phyloP scores from a whole-genome alignment of 1,140 invertebrate genomes.

The Daktulosphaira vitifoliae region DNA sequence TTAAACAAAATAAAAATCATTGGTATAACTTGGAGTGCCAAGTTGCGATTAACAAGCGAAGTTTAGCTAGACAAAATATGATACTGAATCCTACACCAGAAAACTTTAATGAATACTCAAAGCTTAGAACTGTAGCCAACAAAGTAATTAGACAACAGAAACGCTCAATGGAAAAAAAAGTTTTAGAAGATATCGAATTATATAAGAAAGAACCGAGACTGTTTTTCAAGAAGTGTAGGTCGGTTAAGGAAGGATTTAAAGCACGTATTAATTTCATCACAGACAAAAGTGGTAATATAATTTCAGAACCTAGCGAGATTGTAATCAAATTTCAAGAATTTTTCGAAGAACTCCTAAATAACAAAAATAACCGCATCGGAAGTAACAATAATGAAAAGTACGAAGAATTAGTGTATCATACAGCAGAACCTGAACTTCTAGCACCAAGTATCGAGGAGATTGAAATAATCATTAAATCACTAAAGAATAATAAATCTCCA shows the following conservation, averaged over 20 bases:
- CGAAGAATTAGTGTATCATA: too few relatives aligned
- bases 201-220: conserved; percentile 39
- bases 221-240: conserved; percentile 34
- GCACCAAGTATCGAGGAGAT: background rate
- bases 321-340: conserved; percentile 26
- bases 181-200: conserved; percentile 36
- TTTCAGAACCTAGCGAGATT: conserved; percentile 18
- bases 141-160: too few relatives aligned
- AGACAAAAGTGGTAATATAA: background rate
- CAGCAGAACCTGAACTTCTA: background rate
- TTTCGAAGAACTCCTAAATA: too few relatives aligned
- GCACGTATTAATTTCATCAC: conserved; percentile 11
- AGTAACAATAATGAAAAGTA: too few relatives aligned
- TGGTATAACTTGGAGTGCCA: conserved; percentile 1
- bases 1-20: background rate
- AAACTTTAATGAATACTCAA: conserved; percentile 35
- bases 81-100: too few relatives aligned
- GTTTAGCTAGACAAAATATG: too few relatives aligned
- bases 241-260: too few relatives aligned
- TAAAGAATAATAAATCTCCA: conserved; percentile 35
- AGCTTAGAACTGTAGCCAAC: conserved; percentile 37
- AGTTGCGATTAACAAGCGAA: too few relatives aligned
- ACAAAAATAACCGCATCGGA: background rate
- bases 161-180: conserved; percentile 40
- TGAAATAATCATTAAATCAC: background rate